Evolutionary conservation across 2,888 invertebrate species (phyloP), one percentile per base, ranked within the genome.

Genomic region (Chelonus formosanus): DNA sequence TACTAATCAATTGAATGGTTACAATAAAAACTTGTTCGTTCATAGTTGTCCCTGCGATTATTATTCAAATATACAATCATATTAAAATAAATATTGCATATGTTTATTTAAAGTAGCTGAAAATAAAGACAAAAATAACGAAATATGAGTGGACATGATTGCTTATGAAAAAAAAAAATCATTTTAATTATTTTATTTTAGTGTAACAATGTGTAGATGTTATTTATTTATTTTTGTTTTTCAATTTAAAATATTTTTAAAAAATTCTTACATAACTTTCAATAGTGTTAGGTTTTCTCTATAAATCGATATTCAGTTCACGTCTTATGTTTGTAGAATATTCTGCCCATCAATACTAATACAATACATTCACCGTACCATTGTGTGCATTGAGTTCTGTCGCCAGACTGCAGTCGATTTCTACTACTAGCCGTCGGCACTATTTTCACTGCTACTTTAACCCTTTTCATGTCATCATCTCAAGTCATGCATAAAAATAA

Each of bases 351-450:
- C 45, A 59, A 44, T 52, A 64, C 64, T 53, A 44, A 57, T 64
- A 57, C 50, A 44, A 57, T 64, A 57, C 50, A 32, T 32, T 43
- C 48, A 44, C 35, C 53, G 44, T 54, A 58, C 53, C 58, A 52
- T 59, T 35, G 64, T 64, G 50, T 57, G 56, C 56, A 66, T 61
- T 61, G 61, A 66, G 61, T 61, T 61, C 56, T 61, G 56, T 66
- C 45, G 66, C 45, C 66, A 60, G 66, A 66, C 66, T 66, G 61
- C 56, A 66, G 60, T 55, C 61, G 58, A 61, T 61, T 61, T 66
- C 36, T 52, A 66, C 66, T 48, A 66, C 66, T 66, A 52, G 44
- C 36, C n/a, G 31, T 31, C 45, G 48, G 35, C 43, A 55, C n/a
- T 6, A 60, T 47, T 59, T 40, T 4, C 50, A 10, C 40, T 35